Evolutionary conservation across 2,113 vertebrate genomes (phyloP).

Genomic region (Chaetura pelagica): DNA sequence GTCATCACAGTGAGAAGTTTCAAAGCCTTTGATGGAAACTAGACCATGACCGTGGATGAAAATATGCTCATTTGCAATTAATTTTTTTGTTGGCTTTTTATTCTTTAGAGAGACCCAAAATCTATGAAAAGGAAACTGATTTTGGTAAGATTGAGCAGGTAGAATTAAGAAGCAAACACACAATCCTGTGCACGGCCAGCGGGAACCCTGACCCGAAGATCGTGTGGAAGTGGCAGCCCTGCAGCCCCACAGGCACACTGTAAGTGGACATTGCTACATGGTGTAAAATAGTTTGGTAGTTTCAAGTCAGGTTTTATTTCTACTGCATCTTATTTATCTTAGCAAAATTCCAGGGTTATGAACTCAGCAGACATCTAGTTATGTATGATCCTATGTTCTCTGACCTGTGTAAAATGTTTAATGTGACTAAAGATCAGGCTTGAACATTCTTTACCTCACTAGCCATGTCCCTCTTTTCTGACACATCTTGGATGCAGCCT

Average conservation of each 20-base stretch:
- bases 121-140: conserved; percentile 82
- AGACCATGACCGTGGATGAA: not conserved
- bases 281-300: not conserved
- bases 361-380: not conserved
- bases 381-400: not conserved
- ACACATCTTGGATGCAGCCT: not conserved
- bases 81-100: not conserved
- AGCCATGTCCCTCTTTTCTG: not conserved
- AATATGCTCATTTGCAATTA: not conserved
- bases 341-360: not conserved
- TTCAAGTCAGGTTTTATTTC: not conserved
- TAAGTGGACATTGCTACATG: not conserved
- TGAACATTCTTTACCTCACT: not conserved
- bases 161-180: conserved; percentile 67
- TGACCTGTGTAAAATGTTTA: not conserved
- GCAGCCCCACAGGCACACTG: conserved; percentile 43
- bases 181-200: conserved; percentile 80
- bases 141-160: conserved; percentile 41
- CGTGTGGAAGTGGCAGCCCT: conserved; percentile 88
- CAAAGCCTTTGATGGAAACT: not conserved
- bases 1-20: not conserved
- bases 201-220: conserved; percentile 80
- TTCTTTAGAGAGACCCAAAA: conserved; percentile 84
- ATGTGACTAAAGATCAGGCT: not conserved
- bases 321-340: not conserved